Evolutionary conservation across 1,140 invertebrate genomes (phyloP).

Genomic region (Brachionus calyciflorus): DNA sequence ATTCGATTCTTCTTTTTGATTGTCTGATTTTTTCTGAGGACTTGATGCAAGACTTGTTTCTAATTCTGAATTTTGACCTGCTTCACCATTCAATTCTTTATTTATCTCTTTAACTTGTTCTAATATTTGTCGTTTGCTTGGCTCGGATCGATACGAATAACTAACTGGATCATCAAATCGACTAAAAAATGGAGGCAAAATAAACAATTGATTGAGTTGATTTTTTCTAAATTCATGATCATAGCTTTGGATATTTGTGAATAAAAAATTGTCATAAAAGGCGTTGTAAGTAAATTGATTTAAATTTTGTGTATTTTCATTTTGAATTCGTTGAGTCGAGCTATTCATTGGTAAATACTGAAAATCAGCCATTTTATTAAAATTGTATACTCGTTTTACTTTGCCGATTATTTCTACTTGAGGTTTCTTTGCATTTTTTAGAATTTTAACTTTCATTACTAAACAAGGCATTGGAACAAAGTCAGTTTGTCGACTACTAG

Average conservation of each 20-base stretch:
- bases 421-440: not conserved
- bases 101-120: not conserved
- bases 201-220: constrained; percentile 67
- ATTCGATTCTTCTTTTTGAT: constrained; percentile 29
- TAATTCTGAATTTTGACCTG: not conserved
- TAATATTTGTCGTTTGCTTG: not conserved
- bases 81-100: not conserved
- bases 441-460: not conserved
- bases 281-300: constrained; percentile 37
- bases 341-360: constrained; percentile 76
- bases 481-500: not conserved
- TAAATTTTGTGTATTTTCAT: not conserved
- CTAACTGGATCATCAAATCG: constrained; percentile 68
- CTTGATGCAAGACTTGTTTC: not conserved
- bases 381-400: constrained; percentile 32
- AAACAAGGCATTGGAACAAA: constrained; percentile 14
- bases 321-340: not conserved
- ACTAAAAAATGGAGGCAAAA: constrained; percentile 74
- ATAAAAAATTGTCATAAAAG: constrained; percentile 37
- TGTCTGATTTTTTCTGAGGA: not conserved
- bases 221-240: constrained; percentile 51
- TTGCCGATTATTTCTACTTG: constrained; percentile 10
- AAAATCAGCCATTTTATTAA: constrained; percentile 77
- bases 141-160: constrained; percentile 49
- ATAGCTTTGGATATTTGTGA: constrained; percentile 29